These are phyloP conservation scores for Drosophila multiciliata DNA, from an alignment of 2,888 invertebrate genomes.

Conservation along the genomic window DNA sequence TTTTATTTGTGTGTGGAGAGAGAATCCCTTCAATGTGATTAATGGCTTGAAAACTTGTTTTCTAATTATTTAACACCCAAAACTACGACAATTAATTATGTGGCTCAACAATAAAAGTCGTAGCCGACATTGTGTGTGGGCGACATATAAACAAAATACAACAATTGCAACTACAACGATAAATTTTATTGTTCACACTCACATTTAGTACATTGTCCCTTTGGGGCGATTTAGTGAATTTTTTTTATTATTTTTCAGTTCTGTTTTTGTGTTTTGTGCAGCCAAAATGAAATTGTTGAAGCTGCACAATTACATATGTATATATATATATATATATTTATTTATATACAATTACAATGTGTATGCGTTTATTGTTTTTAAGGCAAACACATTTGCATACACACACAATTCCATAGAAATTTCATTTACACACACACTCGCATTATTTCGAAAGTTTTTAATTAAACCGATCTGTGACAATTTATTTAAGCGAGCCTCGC, in stretches of 20 bases:
- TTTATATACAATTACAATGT: conserved; percentile 31
- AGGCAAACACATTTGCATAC: conserved; percentile 29
- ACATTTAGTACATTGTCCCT: conserved; percentile 40
- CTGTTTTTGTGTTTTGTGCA: conserved; percentile 23
- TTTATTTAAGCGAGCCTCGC: conserved; percentile 72
- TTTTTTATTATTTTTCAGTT: conserved; percentile 29
- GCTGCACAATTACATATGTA: conserved; percentile 18
- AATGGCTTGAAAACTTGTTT: conserved; percentile 79
- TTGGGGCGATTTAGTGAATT: conserved; percentile 53
- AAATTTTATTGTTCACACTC: conserved; percentile 75
- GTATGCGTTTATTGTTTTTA: conserved; percentile 74
- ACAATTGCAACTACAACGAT: conserved; percentile 74
- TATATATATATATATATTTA: conserved; percentile 12
- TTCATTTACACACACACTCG: conserved; percentile 15
- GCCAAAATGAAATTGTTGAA: conserved; percentile 72
- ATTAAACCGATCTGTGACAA: conserved; percentile 75
- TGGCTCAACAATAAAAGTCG: conserved; percentile 77
- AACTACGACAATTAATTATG: conserved; percentile 82
- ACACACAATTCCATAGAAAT: conserved; percentile 25
- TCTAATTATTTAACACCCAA: conserved; percentile 81
- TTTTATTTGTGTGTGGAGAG: conserved; percentile 6
- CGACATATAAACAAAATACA: conserved; percentile 57
- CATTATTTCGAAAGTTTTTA: conserved; percentile 67
- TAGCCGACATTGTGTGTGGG: conserved; percentile 71
- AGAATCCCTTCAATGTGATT: conserved; percentile 68